Percentiles rank a stretch among this genome's conserved stretches.
These are phyloP conservation scores for Mechanitis messenoides DNA, from an alignment of 2,888 invertebrate genomes.

Conservation along the genomic window DNA sequence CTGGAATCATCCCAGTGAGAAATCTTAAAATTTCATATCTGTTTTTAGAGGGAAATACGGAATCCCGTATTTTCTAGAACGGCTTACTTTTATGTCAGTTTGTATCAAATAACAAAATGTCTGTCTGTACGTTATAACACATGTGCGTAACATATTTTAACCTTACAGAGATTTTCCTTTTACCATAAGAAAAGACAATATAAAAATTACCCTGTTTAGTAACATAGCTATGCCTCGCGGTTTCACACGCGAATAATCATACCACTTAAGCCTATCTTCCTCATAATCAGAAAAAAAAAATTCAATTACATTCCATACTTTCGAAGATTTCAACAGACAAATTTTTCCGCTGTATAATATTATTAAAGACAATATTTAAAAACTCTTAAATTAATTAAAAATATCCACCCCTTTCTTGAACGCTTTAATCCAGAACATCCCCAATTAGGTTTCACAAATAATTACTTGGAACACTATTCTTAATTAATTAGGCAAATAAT, in stretches of 20 bases:
- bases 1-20: background rate
- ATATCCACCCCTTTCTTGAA: background rate
- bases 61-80: constrained; percentile 44
- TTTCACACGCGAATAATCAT: no score
- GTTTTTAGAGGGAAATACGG: constrained; percentile 17
- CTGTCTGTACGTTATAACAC: constrained; percentile 58
- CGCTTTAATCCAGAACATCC: constrained; percentile 6
- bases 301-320: no score
- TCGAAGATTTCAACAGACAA: no score
- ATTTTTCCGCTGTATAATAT: no score
- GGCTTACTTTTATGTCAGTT: constrained; percentile 53
- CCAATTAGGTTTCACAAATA: constrained; percentile 1
- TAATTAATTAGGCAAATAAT: constrained; percentile 1
- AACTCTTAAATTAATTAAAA: constrained; percentile 1
- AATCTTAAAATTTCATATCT: constrained; percentile 2
- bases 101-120: constrained; percentile 63
- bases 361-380: no score
- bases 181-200: no score
- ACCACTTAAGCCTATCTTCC: no score
- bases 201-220: no score
- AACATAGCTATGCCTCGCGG: no score
- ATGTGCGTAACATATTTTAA: constrained; percentile 43
- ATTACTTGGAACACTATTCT: constrained; percentile 4
- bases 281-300: no score
- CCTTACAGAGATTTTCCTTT: no score